Percentiles rank a stretch among this genome's conserved stretches.
Conservation (phyloP, 2,888 invertebrate species). For the Steinernema carpocapsae region DNA sequence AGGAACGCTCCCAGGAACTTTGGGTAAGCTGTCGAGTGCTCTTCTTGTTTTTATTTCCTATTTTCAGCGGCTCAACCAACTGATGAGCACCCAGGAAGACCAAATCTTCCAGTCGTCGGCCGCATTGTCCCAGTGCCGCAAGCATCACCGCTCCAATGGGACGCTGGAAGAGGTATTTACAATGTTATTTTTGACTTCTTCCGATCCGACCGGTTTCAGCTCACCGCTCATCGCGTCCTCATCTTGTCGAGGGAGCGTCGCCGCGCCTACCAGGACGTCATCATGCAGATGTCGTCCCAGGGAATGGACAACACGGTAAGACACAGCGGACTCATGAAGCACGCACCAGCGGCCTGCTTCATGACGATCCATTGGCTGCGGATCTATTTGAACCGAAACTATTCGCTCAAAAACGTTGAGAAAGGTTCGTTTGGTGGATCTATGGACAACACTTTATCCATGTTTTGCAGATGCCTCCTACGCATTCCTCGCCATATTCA, state of each 20-base stretch:
- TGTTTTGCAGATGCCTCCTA: slow-evolving; percentile 33
- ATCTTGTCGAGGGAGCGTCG: slow-evolving; percentile 82
- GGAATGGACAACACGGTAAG: not conserved
- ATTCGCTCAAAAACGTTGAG: slow-evolving; percentile 6
- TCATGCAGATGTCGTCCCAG: slow-evolving; percentile 1
- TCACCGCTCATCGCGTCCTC: slow-evolving; percentile 88
- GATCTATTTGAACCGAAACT: slow-evolving; percentile 13
- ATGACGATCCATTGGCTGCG: slow-evolving; percentile 15
- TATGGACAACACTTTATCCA: no score
- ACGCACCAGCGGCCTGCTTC: no score
- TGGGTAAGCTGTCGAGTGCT: no score
- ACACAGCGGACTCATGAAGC: no score
- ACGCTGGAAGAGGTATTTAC: slow-evolving; percentile 76
- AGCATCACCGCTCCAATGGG: slow-evolving; percentile 84
- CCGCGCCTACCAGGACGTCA: not conserved
- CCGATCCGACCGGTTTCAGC: not conserved
- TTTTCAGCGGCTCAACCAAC: slow-evolving; percentile 69
- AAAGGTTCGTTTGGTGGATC: no score
- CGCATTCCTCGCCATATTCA: slow-evolving; percentile 15
- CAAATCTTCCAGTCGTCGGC: slow-evolving; percentile 90
- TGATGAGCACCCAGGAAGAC: slow-evolving; percentile 80
- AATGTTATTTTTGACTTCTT: not conserved
- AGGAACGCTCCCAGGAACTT: no score
- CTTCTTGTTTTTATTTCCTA: no score
- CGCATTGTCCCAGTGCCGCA: slow-evolving; percentile 86